Evolutionary conservation across 2,888 invertebrate species (phyloP).

Genomic region (Tribolium freemani): DNA sequence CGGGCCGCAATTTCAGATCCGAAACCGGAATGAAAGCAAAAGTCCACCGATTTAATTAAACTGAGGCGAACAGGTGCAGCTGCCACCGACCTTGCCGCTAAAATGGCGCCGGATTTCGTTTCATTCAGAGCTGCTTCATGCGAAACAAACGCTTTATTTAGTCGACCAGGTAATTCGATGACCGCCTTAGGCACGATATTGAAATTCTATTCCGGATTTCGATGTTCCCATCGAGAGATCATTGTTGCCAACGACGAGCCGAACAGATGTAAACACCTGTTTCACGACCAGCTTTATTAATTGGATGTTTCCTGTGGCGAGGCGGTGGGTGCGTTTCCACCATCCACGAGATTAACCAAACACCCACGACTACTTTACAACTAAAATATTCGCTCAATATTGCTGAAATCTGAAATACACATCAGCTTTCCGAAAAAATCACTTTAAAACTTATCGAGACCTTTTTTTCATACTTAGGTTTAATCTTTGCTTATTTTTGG

Average conservation of each 20-base stretch:
- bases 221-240: conserved; percentile 22
- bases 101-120: conserved; percentile 8
- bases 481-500: no score
- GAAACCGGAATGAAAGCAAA: conserved; percentile 36
- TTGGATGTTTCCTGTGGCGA: conserved; percentile 11
- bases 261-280: conserved; percentile 38
- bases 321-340: not conserved
- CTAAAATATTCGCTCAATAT: no score
- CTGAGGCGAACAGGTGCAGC: conserved; percentile 34
- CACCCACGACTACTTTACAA: no score
- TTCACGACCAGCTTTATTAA: conserved; percentile 20
- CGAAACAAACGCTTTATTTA: conserved; percentile 18
- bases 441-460: no score
- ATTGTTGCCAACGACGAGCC: conserved; percentile 32
- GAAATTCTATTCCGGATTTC: conserved; percentile 35
- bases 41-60: conserved; percentile 41
- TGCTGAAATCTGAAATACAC: no score
- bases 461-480: no score
- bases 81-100: conserved; percentile 20
- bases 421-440: no score
- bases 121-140: not conserved
- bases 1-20: not conserved
- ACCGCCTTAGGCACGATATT: conserved; percentile 29
- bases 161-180: conserved; percentile 1
- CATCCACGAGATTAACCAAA: no score